Percentiles rank a stretch among this genome's conserved stretches.
Conservation (phyloP, 1,140 invertebrate genomes). For the Megathymus violae region DNA sequence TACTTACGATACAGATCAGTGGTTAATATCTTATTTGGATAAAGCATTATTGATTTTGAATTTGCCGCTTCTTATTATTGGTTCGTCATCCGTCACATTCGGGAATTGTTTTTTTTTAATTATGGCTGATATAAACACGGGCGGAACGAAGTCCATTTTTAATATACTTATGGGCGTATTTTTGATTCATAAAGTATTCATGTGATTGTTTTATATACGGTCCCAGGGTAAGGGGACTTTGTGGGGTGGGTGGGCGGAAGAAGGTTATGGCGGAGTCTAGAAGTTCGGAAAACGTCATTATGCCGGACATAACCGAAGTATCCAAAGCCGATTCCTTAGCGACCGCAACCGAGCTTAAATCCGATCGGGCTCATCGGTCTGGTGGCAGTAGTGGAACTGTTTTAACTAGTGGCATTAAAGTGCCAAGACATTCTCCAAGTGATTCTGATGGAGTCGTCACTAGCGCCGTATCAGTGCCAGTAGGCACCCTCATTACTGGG, state of each 20-base stretch:
- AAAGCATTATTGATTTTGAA: constrained; percentile 49
- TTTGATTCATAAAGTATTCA: constrained; percentile 36
- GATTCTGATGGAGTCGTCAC: constrained; percentile 82
- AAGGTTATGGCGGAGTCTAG: constrained; percentile 36
- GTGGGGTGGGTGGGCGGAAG: constrained; percentile 54
- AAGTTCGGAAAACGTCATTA: constrained; percentile 87
- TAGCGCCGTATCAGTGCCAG: constrained; percentile 90
- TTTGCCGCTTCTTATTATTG: constrained; percentile 43
- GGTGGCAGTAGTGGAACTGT: constrained; percentile 66
- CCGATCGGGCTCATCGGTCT: constrained; percentile 63
- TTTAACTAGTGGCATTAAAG: constrained; percentile 74
- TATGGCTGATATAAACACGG: constrained; percentile 52
- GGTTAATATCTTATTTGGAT: too few relatives aligned
- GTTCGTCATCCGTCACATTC: constrained; percentile 40
- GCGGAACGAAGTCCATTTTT: constrained; percentile 42
- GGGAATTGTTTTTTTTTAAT: constrained; percentile 57
- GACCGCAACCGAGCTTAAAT: constrained; percentile 83
- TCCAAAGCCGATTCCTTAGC: constrained; percentile 86
- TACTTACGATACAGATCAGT: too few relatives aligned
- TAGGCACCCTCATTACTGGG: constrained; percentile 90
- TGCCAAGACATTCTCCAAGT: constrained; percentile 74
- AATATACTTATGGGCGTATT: constrained; percentile 30
- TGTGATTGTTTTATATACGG: constrained; percentile 53
- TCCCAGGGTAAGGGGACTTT: constrained; percentile 47
- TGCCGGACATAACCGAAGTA: constrained; percentile 86